Percentiles rank a stretch among this genome's conserved stretches.
Conservation (phyloP, 2,113 vertebrate genomes). For the Sinocyclocheilus anophthalmus region DNA sequence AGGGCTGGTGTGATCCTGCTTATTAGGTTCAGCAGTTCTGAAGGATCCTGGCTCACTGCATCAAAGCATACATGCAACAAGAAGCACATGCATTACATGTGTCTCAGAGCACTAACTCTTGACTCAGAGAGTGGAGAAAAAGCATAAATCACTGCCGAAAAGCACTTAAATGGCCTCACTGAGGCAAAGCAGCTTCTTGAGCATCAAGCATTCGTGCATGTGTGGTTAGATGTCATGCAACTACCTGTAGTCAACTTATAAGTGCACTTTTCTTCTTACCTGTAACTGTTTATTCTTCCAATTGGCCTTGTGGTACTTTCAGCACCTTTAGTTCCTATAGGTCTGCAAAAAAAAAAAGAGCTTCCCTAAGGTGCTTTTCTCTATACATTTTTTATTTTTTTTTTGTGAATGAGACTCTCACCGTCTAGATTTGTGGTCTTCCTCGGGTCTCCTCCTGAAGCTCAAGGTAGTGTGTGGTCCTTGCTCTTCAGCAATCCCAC, state of each 20-base stretch:
- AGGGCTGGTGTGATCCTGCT: slow-evolving; percentile 44
- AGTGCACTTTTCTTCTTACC: slow-evolving; percentile 5
- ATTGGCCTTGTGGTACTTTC: slow-evolving; percentile 17
- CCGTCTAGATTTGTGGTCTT: slow-evolving; percentile 9
- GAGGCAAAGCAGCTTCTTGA: background rate
- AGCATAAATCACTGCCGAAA: slow-evolving; percentile 26
- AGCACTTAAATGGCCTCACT: background rate
- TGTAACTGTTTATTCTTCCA: slow-evolving; percentile 8
- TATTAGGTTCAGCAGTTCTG: slow-evolving; percentile 58
- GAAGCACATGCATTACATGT: slow-evolving; percentile 13
- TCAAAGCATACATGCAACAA: slow-evolving; percentile 42
- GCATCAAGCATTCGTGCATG: background rate
- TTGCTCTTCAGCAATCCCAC: slow-evolving; percentile 66
- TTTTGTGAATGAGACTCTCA: slow-evolving; percentile 12
- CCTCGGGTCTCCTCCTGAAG: slow-evolving; percentile 9
- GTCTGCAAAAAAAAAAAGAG: background rate
- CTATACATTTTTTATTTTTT: background rate
- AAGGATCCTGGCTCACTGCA: slow-evolving; percentile 67
- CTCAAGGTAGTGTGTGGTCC: slow-evolving; percentile 53
- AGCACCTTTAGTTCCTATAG: background rate
- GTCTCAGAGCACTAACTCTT: background rate
- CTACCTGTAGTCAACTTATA: background rate
- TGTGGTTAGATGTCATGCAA: background rate
- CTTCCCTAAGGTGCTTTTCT: background rate
- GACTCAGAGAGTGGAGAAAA: background rate